A percentile compares a stretch with the other conserved stretches of the same genome.
Conservation (phyloP, 2,888 invertebrate genomes). For the Cerastoderma edule region DNA sequence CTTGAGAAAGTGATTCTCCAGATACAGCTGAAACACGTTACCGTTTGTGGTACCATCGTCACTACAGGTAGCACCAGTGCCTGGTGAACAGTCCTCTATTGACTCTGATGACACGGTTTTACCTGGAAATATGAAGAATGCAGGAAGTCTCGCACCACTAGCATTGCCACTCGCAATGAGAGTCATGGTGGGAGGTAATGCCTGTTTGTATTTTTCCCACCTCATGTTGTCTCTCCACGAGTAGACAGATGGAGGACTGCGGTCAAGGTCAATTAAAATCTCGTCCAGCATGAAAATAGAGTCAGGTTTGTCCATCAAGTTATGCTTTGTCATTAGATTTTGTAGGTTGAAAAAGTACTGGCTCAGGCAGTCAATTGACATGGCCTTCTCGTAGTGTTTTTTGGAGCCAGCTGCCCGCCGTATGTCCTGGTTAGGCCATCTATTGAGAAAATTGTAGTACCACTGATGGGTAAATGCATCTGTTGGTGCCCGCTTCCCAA, state of each 20-base stretch:
- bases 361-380: constrained; percentile 48
- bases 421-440: constrained; percentile 53
- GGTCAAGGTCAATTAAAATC: constrained; percentile 50
- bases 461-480: constrained; percentile 60
- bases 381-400: constrained; percentile 53
- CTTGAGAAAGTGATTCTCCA: constrained; percentile 60
- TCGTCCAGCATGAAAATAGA: constrained; percentile 59
- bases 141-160: constrained; percentile 52
- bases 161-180: constrained; percentile 59
- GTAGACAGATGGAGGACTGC: constrained; percentile 43
- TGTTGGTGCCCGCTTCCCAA: constrained; percentile 55
- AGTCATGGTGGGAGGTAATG: constrained; percentile 48
- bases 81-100: constrained; percentile 59
- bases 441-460: constrained; percentile 57
- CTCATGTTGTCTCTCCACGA: constrained; percentile 56
- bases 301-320: constrained; percentile 51
- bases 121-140: constrained; percentile 59
- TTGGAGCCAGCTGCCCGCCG: constrained; percentile 45
- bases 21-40: constrained; percentile 58
- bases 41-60: constrained; percentile 58
- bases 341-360: constrained; percentile 50
- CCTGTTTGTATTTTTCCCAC: constrained; percentile 53
- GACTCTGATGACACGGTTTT: constrained; percentile 60
- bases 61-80: constrained; percentile 60
- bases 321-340: constrained; percentile 45